A percentile compares a stretch with the other conserved stretches of the same genome.
Conservation (phyloP, 2,797 vertebrate species). For the Labeo calbasu region DNA sequence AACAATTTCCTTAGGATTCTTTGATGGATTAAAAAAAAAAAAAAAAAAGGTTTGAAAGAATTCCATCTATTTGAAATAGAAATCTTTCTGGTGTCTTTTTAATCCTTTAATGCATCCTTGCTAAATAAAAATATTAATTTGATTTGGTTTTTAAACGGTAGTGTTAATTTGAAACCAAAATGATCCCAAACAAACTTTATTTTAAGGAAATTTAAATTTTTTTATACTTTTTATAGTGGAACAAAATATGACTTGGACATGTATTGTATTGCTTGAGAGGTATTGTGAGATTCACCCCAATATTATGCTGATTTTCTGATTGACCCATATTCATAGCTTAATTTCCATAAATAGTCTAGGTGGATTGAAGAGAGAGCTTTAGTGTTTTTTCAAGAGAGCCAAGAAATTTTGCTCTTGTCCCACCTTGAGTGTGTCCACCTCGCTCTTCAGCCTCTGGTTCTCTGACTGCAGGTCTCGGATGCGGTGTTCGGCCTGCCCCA, state of each 20-base stretch:
- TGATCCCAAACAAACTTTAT: not conserved
- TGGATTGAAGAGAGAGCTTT: not conserved
- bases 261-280: not conserved
- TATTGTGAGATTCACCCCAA: not conserved
- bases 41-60: too few species aligned
- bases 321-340: not conserved
- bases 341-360: not conserved
- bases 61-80: not conserved
- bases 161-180: not conserved
- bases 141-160: not conserved
- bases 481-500: conserved; percentile 92
- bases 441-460: conserved; percentile 93
- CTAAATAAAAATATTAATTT: not conserved
- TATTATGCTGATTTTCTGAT: not conserved
- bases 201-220: not conserved
- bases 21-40: too few species aligned
- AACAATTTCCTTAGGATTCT: too few species aligned
- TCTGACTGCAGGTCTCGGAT: conserved; percentile 92
- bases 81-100: not conserved
- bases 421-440: conserved; percentile 92
- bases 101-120: not conserved
- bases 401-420: not conserved
- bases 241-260: not conserved
- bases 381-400: too few species aligned
- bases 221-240: not conserved